Evolutionary conservation across 1,140 invertebrate species (phyloP).

Genomic region (Micrasema minimum): DNA sequence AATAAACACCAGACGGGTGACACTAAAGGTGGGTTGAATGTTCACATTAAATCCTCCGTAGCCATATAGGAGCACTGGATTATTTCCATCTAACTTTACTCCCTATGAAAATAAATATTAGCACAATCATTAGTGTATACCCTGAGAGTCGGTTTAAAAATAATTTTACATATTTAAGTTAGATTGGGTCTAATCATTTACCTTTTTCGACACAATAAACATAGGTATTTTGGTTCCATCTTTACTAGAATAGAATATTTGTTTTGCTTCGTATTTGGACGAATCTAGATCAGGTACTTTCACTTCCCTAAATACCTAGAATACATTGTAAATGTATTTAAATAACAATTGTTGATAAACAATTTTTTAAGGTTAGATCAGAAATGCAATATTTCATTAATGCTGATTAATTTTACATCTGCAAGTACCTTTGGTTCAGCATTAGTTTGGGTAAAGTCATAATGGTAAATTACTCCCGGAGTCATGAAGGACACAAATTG

Average conservation of each 20-base stretch:
- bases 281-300: slow-evolving; percentile 87
- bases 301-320: slow-evolving; percentile 87
- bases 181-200: slow-evolving; percentile 55
- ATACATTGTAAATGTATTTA: too few relatives aligned
- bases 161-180: background rate
- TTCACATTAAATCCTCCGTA: slow-evolving; percentile 98
- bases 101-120: slow-evolving; percentile 62
- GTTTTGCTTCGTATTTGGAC: slow-evolving; percentile 83
- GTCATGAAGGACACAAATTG: slow-evolving; percentile 93
- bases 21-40: slow-evolving; percentile 86
- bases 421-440: slow-evolving; percentile 75
- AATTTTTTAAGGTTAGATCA: slow-evolving; percentile 39
- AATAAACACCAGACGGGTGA: slow-evolving; percentile 88
- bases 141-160: too few relatives aligned
- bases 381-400: too few relatives aligned
- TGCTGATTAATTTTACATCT: too few relatives aligned
- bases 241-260: slow-evolving; percentile 95
- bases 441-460: slow-evolving; percentile 78
- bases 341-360: too few relatives aligned
- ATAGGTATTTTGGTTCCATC: slow-evolving; percentile 97
- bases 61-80: slow-evolving; percentile 89
- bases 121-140: background rate
- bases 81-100: slow-evolving; percentile 73
- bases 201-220: slow-evolving; percentile 93
- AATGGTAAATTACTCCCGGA: slow-evolving; percentile 90